A percentile compares a stretch with the other conserved stretches of the same genome.
phyloP scores from a whole-genome alignment of 1,140 invertebrate genomes.

The Platyscapa corneri region DNA sequence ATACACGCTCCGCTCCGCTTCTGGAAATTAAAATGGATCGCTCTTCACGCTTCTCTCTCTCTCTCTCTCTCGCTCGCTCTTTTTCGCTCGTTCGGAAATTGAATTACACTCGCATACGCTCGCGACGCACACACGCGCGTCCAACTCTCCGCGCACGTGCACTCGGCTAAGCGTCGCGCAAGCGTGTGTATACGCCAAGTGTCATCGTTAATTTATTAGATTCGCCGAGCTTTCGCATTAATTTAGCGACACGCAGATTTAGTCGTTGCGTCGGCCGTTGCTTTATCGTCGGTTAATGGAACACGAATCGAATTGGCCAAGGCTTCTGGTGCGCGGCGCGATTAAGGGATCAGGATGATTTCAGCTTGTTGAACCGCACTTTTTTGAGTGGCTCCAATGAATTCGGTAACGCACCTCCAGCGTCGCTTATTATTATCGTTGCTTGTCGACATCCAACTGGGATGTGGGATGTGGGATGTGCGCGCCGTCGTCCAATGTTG shows the following conservation, averaged over 20 bases:
- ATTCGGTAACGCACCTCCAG: background rate
- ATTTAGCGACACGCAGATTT: constrained; percentile 42
- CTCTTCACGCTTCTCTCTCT: background rate
- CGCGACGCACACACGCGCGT: background rate
- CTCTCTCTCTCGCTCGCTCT: constrained; percentile 10
- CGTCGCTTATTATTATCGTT: background rate
- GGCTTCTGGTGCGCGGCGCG: background rate
- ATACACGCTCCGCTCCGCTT: background rate
- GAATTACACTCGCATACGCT: constrained; percentile 7
- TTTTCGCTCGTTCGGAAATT: constrained; percentile 22
- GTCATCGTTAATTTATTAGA: constrained; percentile 64
- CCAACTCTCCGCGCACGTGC: background rate
- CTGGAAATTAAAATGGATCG: constrained; percentile 46
- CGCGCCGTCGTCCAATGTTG: background rate
- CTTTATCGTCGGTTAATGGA: constrained; percentile 35
- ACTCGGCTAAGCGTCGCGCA: constrained; percentile 19
- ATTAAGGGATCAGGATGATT: constrained; percentile 13
- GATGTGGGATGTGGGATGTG: too few species aligned
- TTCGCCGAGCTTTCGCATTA: constrained; percentile 52
- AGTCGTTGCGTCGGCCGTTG: background rate
- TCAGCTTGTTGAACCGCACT: background rate
- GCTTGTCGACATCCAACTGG: background rate
- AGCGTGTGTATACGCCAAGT: constrained; percentile 44
- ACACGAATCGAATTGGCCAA: background rate
- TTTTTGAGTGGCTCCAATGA: background rate